Base-by-base conservation (phyloP, 2,888 invertebrate species). In the Ophion ellenae region DNA sequence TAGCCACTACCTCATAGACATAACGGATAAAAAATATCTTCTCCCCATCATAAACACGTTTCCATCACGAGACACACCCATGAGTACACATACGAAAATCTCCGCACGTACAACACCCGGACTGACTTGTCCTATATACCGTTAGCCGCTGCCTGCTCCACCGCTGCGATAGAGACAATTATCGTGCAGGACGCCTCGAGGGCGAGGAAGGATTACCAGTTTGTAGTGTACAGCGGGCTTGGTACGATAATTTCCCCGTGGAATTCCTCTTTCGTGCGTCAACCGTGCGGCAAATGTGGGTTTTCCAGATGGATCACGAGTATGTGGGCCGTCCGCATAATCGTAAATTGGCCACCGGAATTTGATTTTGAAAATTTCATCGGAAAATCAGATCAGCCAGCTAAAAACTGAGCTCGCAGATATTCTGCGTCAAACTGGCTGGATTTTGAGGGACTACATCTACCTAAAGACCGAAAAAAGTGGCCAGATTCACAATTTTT, bases 51-150 rank as follows among this genome's bases (percentile, higher is more conserved):
- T 59, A 28, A 40, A 24, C 28, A 67, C 53, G 17, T 81, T 81
- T 76, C 70, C 36, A 24, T 74, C 28, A 79, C 47, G 57, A 45
- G 59, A 66, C 78, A 81, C 71, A 64, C 73, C 63, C 71, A 47
- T 57, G 57, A 17, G 57, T 61, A 73, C 17, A 5, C 59, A 28
- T 64, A 70, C n/a, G 10, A 61, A 74, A 82, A 61, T 85, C 71
- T 28, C 59, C n/a, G 61, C 71, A 74, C 83, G 67, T 67, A 76
- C 40, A 67, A 83, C 67, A 83, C 73, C 63, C 76, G 63, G 76
- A 76, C 83, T 78, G 69, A 83, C 80, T 83, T 77, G 83, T 69
- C 57, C 82, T 36, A 11, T 71, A 57, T 85, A 85, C 86, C 86
- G 86, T 86, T 86, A 86, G 36, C 67, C 77, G 73, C 74, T 73